Percentiles rank a stretch among this genome's conserved stretches.
Conservation (phyloP, 2,888 invertebrate genomes). For the Timandra comae region DNA sequence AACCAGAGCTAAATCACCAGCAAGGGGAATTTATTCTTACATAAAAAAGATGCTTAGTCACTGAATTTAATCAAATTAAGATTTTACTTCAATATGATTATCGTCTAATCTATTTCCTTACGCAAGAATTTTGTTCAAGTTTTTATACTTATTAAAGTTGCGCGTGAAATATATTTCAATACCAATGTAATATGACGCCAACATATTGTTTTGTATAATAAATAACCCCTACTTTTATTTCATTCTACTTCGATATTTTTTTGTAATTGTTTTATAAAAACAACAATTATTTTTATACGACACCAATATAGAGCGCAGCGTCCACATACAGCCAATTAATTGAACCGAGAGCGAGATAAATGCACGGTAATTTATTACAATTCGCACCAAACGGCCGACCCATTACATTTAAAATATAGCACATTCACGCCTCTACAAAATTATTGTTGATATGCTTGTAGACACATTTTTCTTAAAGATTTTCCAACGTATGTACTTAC, state of each 20-base stretch:
- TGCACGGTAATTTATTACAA: slow-evolving; percentile 63
- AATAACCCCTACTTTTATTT: no score
- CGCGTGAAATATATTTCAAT: no score
- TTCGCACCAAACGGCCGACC: slow-evolving; percentile 48
- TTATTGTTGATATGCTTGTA: slow-evolving; percentile 30
- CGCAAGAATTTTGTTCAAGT: no score
- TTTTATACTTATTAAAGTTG: background rate
- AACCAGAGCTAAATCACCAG: slow-evolving; percentile 44
- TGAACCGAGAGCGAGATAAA: slow-evolving; percentile 55
- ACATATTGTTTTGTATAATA: no score
- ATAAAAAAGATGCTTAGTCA: slow-evolving; percentile 42
- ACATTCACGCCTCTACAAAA: slow-evolving; percentile 45
- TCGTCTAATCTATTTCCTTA: no score
- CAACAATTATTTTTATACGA: slow-evolving; percentile 20
- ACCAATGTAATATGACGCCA: no score
- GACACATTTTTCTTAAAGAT: slow-evolving; percentile 10
- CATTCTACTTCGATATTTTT: no score
- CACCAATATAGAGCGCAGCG: slow-evolving; percentile 24
- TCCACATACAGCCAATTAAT: slow-evolving; percentile 56
- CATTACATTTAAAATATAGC: slow-evolving; percentile 65
- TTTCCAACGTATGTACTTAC: slow-evolving; percentile 6
- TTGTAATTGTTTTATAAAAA: no score
- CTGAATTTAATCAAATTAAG: slow-evolving; percentile 5
- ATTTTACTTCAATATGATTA: no score
- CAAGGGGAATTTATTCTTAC: slow-evolving; percentile 30